These are phyloP conservation scores for Cheilosia urbana DNA, from an alignment of 2,888 invertebrate genomes.

Conservation along the genomic window DNA sequence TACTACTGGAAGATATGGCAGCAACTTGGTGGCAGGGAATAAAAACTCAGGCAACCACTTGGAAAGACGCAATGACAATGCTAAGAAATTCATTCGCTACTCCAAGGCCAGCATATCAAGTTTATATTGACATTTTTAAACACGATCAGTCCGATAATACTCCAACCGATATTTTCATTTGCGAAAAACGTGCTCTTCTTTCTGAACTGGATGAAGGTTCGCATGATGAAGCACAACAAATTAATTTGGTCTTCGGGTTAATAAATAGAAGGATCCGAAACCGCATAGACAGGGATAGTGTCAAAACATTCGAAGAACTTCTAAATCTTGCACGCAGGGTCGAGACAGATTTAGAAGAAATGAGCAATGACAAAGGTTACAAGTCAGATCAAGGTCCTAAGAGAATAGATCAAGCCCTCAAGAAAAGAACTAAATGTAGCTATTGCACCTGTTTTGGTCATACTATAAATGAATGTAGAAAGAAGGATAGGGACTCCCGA, in stretches of 20 bases:
- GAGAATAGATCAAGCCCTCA: not conserved
- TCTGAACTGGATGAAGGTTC: not conserved
- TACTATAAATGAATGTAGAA: not conserved
- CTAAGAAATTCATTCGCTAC: constrained; percentile 12
- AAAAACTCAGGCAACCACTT: not conserved
- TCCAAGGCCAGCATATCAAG: constrained; percentile 9
- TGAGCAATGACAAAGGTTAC: no score
- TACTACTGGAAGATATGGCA: no score
- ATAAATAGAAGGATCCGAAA: not conserved
- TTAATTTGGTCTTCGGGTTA: not conserved
- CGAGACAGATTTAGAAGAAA: no score
- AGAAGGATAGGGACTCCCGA: not conserved
- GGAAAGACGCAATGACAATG: constrained; percentile 10
- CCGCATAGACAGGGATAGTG: not conserved
- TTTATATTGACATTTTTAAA: constrained; percentile 13
- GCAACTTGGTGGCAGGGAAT: constrained; percentile 13
- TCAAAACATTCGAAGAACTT: not conserved
- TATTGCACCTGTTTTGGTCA: not conserved
- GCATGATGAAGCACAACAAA: not conserved
- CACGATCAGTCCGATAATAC: not conserved
- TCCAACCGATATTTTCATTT: not conserved
- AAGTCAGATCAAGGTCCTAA: not conserved
- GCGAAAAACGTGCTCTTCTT: not conserved
- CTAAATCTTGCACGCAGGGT: not conserved
- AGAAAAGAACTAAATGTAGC: not conserved